Evolutionary conservation across 2,888 invertebrate genomes (phyloP).

Genomic region (Agrilus biguttatus): DNA sequence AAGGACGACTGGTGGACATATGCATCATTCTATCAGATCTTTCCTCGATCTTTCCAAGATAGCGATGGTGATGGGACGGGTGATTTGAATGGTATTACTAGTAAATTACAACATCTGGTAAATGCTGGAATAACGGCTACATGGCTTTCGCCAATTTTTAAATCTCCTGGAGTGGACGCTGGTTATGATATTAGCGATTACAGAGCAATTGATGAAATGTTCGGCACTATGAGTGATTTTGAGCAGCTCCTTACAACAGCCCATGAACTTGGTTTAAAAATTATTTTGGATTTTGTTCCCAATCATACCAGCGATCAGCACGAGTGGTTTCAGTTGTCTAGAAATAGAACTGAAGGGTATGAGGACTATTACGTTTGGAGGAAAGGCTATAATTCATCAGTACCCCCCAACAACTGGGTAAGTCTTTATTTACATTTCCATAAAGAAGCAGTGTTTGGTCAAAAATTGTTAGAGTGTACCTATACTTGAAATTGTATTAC

Average conservation of each 20-base stretch:
- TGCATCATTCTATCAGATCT: constrained; percentile 64
- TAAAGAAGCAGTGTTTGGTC: too few species aligned
- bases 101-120: constrained; percentile 4
- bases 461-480: too few species aligned
- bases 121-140: constrained; percentile 46
- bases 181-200: constrained; percentile 52
- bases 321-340: constrained; percentile 61
- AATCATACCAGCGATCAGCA: constrained; percentile 55
- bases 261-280: constrained; percentile 26
- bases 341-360: constrained; percentile 41
- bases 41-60: constrained; percentile 68
- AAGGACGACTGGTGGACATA: constrained; percentile 57
- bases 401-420: constrained; percentile 63
- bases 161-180: constrained; percentile 48
- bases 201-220: constrained; percentile 38
- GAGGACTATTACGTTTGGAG: constrained; percentile 66
- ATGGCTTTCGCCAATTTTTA: constrained; percentile 60
- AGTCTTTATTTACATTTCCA: constrained; percentile 9
- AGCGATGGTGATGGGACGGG: constrained; percentile 61
- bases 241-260: constrained; percentile 27
- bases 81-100: constrained; percentile 36
- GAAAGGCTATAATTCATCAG: constrained; percentile 48
- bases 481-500: too few species aligned
- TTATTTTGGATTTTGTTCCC: constrained; percentile 21
- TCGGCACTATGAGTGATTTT: constrained; percentile 45